Evolutionary conservation across 2,113 vertebrate species (phyloP), one percentile per base, ranked within the genome.

Genomic region (Corvus hawaiiensis): DNA sequence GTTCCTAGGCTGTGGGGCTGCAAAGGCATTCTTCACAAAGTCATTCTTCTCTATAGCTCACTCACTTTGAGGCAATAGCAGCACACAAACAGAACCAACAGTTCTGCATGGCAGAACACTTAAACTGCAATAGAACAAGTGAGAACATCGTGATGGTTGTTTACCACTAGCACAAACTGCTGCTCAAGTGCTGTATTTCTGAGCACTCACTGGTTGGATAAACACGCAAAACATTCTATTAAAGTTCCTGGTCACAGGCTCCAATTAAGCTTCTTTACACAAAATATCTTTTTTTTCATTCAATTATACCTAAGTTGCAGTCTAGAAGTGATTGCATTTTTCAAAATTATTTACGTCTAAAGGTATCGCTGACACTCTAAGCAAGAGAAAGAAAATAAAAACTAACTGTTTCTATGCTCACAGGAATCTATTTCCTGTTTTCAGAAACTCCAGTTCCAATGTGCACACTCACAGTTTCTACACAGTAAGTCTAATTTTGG

Each of bases 121-220:
- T 66, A 88, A 79, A 58, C 77, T 91, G 54, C 24, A 78, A 63
- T 64, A 76, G 26, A 95, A 90, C 89, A 86, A 89, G 75, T 2
- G 3, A 73, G 73, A 95, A 77, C 73, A 88, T 78, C 26, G 32
- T 13, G 26, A 59, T 69, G 67, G 67, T 69, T 94, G 84, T 84
- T 96, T 81, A 73, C 89, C 66, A 69, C 87, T 54, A 81, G 62
- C 76, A 71, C 91, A 88, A 96, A 94, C 71, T 84, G 87, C 72
- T 89, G 79, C 41, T 80, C 48, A 24, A 81, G 52, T 27, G 13
- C 48, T 54, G 3, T 17, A 37, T 79, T 69, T 87, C 67, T 78
- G 67, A 88, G 49, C 52, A 13, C 43, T 85, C 69, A 32, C 28
- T 77, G 54, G 32, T 14, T 92, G 69, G 61, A 27, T 82, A 56